phyloP scores from a whole-genome alignment of 2,888 invertebrate species.

The Antitype chi region DNA sequence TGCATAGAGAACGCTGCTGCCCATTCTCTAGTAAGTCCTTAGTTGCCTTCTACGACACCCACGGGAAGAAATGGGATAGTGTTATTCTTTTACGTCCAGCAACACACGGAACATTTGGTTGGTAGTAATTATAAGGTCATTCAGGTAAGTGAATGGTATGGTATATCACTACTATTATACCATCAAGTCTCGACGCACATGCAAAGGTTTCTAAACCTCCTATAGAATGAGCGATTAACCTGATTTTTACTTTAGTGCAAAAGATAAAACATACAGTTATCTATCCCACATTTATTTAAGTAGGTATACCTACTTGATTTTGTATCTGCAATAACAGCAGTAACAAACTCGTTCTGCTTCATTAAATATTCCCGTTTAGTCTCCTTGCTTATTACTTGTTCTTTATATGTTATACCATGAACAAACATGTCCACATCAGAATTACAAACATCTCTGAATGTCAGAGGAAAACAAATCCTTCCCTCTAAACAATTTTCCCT shows the following conservation, averaged over 20 bases:
- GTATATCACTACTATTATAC: too few species aligned
- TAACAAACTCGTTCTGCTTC: conserved; percentile 50
- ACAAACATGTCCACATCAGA: conserved; percentile 58
- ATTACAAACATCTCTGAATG: conserved; percentile 40
- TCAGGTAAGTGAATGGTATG: too few species aligned
- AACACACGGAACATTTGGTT: background rate
- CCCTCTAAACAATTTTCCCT: conserved; percentile 63
- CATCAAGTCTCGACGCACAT: background rate
- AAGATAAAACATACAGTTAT: conserved; percentile 23
- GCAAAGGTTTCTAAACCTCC: background rate
- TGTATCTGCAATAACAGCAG: conserved; percentile 42
- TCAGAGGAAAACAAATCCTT: conserved; percentile 45
- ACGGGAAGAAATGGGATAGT: too few species aligned
- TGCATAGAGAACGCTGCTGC: too few species aligned
- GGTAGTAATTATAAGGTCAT: background rate
- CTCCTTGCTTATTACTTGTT: conserved; percentile 57
- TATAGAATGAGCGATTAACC: conserved; percentile 15
- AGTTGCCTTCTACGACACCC: too few species aligned
- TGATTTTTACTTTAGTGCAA: conserved; percentile 8
- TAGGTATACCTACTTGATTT: conserved; percentile 33
- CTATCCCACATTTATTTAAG: conserved; percentile 31
- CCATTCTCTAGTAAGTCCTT: too few species aligned
- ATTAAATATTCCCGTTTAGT: conserved; percentile 57
- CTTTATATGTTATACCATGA: conserved; percentile 50
- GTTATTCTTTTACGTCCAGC: too few species aligned